phyloP scores from a whole-genome alignment of 2,113 vertebrate genomes.

The Epinephelus fuscoguttatus region DNA sequence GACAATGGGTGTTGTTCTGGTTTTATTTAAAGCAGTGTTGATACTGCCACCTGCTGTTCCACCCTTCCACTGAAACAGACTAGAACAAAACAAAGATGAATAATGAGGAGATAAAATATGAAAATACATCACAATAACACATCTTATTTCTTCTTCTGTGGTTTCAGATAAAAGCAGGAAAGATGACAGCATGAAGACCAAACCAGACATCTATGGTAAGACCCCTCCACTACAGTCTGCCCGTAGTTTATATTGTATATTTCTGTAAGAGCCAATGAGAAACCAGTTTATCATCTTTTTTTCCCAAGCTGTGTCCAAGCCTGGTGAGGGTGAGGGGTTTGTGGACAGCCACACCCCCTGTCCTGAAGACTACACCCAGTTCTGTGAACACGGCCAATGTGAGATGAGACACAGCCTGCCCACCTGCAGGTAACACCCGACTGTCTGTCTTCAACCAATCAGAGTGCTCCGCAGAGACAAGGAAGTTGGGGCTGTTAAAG shows the following conservation, averaged over 20 bases:
- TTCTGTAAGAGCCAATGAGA: conserved; percentile 28
- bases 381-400: conserved; percentile 96
- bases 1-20: too few species aligned
- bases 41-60: too few species aligned
- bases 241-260: too few species aligned
- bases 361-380: conserved; percentile 90
- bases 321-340: conserved; percentile 90
- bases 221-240: rapidly evolving
- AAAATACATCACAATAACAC: too few species aligned
- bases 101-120: neutral
- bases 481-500: too few species aligned
- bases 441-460: neutral
- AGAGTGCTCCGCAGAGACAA: too few species aligned
- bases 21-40: too few species aligned
- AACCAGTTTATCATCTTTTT: neutral
- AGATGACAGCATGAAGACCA: conserved; percentile 74
- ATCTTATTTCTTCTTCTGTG: conserved; percentile 40
- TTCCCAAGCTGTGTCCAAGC: conserved; percentile 87
- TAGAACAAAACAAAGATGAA: too few species aligned
- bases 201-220: conserved; percentile 79
- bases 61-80: too few species aligned
- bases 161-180: conserved; percentile 82
- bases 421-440: conserved; percentile 90
- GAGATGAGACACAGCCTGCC: conserved; percentile 94
- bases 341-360: conserved; percentile 91